Base-by-base conservation (phyloP, 1,140 invertebrate species). In the Drosophila cardini region DNA sequence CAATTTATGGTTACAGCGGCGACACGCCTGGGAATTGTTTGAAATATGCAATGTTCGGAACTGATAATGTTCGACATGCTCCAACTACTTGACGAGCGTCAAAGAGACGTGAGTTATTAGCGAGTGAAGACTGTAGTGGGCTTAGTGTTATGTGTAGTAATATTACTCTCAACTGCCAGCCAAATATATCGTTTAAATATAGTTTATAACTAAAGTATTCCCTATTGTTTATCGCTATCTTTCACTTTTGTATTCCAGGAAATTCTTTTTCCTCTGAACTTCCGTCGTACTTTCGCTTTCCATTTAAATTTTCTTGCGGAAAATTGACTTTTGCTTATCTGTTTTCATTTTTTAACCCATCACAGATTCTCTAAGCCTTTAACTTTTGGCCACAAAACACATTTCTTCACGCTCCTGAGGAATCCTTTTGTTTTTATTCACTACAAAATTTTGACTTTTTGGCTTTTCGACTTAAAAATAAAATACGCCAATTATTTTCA, bases 371-470 rank as follows among this genome's bases (percentile, higher is more conserved):
- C 6, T n/a, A 58, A 60, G 62, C 55, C 64, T 68, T 73, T 60
- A 69, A 68, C 64, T 68, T 69, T 68, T 68, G 15, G 71, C 71
- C 71, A 50, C 71, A 73, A 40, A 60, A 72, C 21, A 8, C 11
- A 43, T 42, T 50, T 71, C 21, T 72, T 58, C 63, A 67, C 70
- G 70, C 53, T 7, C 26, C 18, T 8, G 11, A 18, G 34, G 52
- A 38, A 8, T 38, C 15, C 55, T 64, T 42, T 74, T 73, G 32
- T 65, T 58, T 40, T 45, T 45, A 53, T 80, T 72, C 72, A 68
- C 61, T 73, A 68, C 55, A 18, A 53, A 43, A 13, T 48, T 82
- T 80, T 86, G 84, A 89, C 84, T 89, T 89, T 89, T 80, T 89
- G 84, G 80, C 84, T 89, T 89, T 84, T 80, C 84, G 64, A 70